These are phyloP conservation scores for Rhynchomys soricoides DNA, from an alignment of 2,113 vertebrate genomes.

Conservation along the genomic window DNA sequence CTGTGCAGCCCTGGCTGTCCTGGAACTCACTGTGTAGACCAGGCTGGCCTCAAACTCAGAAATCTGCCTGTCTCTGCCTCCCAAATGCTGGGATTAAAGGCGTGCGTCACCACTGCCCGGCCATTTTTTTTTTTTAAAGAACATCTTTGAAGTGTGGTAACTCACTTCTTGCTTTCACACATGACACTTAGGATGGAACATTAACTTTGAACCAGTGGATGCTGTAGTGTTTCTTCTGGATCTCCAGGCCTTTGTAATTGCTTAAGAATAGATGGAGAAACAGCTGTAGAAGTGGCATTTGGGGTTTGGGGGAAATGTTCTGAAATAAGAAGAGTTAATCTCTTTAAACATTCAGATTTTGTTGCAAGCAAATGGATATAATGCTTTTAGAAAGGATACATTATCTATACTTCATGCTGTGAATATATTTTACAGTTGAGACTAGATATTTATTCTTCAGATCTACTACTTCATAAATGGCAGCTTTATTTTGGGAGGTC, in stretches of 20 bases:
- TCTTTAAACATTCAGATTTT: slow-evolving; percentile 21
- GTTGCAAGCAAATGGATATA: background rate
- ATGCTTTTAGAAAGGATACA: background rate
- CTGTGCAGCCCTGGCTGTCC: too few species aligned
- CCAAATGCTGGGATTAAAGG: too few species aligned
- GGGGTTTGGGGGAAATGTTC: background rate
- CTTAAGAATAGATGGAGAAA: background rate
- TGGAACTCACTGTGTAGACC: too few species aligned
- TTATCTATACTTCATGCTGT: background rate
- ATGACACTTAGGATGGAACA: background rate
- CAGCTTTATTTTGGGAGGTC: background rate
- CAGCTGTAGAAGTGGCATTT: slow-evolving; percentile 25
- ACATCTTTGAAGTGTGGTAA: background rate
- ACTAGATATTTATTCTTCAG: background rate
- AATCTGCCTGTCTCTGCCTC: too few species aligned
- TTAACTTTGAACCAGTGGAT: slow-evolving; percentile 22
- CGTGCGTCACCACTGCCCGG: too few species aligned
- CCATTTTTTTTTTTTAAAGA: background rate
- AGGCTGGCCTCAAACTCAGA: too few species aligned
- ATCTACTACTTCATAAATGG: background rate
- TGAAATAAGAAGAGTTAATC: background rate
- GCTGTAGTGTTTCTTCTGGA: background rate
- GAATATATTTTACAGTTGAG: background rate
- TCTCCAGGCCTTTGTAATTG: background rate
- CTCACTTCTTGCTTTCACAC: background rate